These are phyloP conservation scores for Camponotus fellah DNA, from an alignment of 2,888 invertebrate genomes.

Conservation along the genomic window DNA sequence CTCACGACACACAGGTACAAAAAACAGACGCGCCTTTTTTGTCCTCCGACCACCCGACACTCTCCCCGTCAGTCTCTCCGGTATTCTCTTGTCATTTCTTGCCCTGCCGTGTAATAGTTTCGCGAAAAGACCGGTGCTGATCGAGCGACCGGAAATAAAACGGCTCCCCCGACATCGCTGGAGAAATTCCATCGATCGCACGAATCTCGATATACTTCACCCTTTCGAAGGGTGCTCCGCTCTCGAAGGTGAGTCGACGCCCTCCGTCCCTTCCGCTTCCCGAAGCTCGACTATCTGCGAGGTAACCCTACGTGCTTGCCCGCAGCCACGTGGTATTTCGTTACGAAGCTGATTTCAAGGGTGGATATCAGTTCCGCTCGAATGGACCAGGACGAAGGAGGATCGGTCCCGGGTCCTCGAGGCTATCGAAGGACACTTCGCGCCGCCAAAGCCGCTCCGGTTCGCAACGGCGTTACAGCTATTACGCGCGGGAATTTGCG, in stretches of 20 bases:
- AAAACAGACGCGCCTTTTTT: slow-evolving; percentile 43
- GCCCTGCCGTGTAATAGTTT: slow-evolving; percentile 55
- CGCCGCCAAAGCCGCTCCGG: slow-evolving; percentile 10
- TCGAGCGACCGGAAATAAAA: slow-evolving; percentile 78
- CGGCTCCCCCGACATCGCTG: slow-evolving; percentile 67
- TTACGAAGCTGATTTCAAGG: slow-evolving; percentile 69
- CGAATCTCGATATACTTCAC: slow-evolving; percentile 23
- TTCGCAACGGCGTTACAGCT: slow-evolving; percentile 26
- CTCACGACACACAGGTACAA: slow-evolving; percentile 45
- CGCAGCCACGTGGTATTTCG: slow-evolving; percentile 53
- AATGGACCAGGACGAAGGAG: slow-evolving; percentile 39
- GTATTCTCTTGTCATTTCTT: slow-evolving; percentile 25
- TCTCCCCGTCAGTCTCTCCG: neutral
- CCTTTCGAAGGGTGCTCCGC: slow-evolving; percentile 31
- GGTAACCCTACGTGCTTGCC: slow-evolving; percentile 34
- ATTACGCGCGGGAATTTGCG: slow-evolving; percentile 23
- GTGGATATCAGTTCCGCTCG: slow-evolving; percentile 68
- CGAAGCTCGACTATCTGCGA: slow-evolving; percentile 19
- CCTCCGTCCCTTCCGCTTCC: slow-evolving; percentile 9
- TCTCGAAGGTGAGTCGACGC: slow-evolving; percentile 40
- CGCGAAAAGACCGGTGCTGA: slow-evolving; percentile 61
- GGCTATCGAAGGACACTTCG: slow-evolving; percentile 39
- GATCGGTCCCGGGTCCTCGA: slow-evolving; percentile 50
- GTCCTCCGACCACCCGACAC: slow-evolving; percentile 1
- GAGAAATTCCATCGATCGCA: slow-evolving; percentile 74